Evolutionary conservation across 2,888 invertebrate genomes (phyloP), one percentile per base, ranked within the genome.

Genomic region (Sarcophaga variegata): DNA sequence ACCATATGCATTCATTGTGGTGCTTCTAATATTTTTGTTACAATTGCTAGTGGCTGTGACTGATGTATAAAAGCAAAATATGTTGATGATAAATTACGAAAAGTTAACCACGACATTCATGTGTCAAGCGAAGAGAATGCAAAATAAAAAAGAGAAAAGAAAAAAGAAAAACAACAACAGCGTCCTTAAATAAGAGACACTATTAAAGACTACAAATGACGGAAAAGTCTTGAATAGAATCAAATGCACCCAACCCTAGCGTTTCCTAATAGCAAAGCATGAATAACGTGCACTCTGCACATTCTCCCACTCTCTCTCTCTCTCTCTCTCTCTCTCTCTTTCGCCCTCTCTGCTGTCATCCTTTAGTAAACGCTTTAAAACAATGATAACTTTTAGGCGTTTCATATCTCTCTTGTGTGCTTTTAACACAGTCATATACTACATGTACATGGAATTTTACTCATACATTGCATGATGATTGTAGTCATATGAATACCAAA

Each of bases 51-150:
- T 63, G 64, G 11, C 5, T 59, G 76, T 54, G 76, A 66, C 27
- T 76, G 80, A 64, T 85, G 62, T 75, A 86, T 77, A 75, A 78
- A 82, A 82, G 83, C 74, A 67, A 62, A 81, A 81, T 81, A 84
- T 87, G 81, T 81, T 87, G 84, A 87, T 84, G 87, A 87, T 87
- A 84, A 84, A 87, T 87, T 87, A 81, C 87, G 78, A 72, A 54
- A 84, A 87, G 83, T 81, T 87, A 87, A 87, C 87, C 87, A 81
- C 87, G 81, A 87, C 83, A 87, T 87, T 84, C 84, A 84, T 81
- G 76, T 87, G 84, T 87, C 87, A 87, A 80, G 71, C 67, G 81
- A 69, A 54, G 54, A 54, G 54, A 14, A 54, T 14, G 17, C 12
- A 17, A 54, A 54, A 54, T 66, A 79, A 71, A 79, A 71, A 67